Percentiles rank a stretch among this genome's conserved stretches.
These are phyloP conservation scores for Cottoperca gobio DNA, from an alignment of 2,797 vertebrate genomes.

Conservation along the genomic window DNA sequence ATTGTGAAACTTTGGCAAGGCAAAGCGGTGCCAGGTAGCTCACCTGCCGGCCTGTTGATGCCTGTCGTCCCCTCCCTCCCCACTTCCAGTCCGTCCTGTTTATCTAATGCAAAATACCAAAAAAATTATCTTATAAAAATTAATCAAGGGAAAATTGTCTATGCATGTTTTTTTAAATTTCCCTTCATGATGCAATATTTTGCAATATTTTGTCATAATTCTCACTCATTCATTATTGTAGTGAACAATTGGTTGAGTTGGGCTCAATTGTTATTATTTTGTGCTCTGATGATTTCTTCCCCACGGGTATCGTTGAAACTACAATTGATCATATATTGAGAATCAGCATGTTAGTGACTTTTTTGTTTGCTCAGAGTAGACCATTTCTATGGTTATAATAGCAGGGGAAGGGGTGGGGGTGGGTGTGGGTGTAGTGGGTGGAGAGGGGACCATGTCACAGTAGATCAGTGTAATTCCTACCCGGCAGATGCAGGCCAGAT, in stretches of 20 bases:
- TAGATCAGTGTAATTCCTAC: slow-evolving; percentile 78
- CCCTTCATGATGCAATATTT: too few species aligned
- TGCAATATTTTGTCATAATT: not conserved
- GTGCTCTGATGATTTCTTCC: not conserved
- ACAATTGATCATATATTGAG: not conserved
- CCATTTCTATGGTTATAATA: slow-evolving; percentile 8
- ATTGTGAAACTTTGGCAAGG: too few species aligned
- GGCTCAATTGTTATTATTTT: not conserved
- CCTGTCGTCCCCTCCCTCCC: too few species aligned
- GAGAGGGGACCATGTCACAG: slow-evolving; percentile 41
- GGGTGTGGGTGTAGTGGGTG: not conserved
- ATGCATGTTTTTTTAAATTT: too few species aligned
- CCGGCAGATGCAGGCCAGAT: slow-evolving; percentile 79
- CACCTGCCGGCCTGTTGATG: too few species aligned
- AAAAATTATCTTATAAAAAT: too few species aligned
- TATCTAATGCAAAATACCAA: too few species aligned
- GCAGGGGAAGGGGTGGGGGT: not conserved
- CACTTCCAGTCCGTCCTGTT: too few species aligned
- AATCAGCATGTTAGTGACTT: slow-evolving; percentile 5
- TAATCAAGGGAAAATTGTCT: too few species aligned
- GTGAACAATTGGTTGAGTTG: not conserved
- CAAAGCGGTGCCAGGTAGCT: too few species aligned
- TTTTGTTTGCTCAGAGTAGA: not conserved
- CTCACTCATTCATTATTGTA: not conserved
- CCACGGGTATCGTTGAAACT: not conserved